Evolutionary conservation across 2,113 vertebrate genomes (phyloP), one percentile per base, ranked within the genome.

Genomic region (Nesoenas mayeri): DNA sequence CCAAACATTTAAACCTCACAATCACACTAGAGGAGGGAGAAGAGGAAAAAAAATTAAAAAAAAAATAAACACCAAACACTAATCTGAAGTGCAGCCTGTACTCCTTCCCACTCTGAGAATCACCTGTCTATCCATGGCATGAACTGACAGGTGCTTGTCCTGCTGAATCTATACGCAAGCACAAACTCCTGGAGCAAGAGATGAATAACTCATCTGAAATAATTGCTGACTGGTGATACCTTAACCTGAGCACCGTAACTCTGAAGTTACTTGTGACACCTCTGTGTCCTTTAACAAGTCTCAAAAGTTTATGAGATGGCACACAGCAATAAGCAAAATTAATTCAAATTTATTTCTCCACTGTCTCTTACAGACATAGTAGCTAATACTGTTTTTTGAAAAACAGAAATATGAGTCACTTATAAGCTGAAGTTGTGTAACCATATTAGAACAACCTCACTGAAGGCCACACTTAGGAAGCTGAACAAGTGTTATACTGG

Each of bases 101-200:
- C 9, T 80, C 16, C 22, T 61, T 91, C n/a, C 40, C 34, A 14
- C 40, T 19, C 7, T 11, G 11, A 78, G 10, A 69, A 61, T 65
- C 66, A 80, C 9, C 31, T 36, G 6, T 19, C 66, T 5, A 19
- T 34, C 51, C 32, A 14, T 0, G 1, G 51, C 0, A 0, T 42
- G 32, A 91, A 36, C 4, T 32, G 51, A 25, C 0, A 1, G 18
- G 79, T n/a, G 16, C 13, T 61, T 26, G 15, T 51, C 36, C 56
- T 70, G 34, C 61, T 47, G 36, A 50, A 56, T 19, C 54, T 25
- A 24, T 4, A 31, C 9, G 28, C 31, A 82, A 70, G 22, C 51
- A 70, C 47, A 66, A 15, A 64, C 10, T 87, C 69, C 57, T 31
- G 21, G 3, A 74, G 42, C 24, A 71, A 36, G 14, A 40, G 19